Evolutionary conservation across 1,140 invertebrate genomes (phyloP).

Genomic region (Lerema accius): DNA sequence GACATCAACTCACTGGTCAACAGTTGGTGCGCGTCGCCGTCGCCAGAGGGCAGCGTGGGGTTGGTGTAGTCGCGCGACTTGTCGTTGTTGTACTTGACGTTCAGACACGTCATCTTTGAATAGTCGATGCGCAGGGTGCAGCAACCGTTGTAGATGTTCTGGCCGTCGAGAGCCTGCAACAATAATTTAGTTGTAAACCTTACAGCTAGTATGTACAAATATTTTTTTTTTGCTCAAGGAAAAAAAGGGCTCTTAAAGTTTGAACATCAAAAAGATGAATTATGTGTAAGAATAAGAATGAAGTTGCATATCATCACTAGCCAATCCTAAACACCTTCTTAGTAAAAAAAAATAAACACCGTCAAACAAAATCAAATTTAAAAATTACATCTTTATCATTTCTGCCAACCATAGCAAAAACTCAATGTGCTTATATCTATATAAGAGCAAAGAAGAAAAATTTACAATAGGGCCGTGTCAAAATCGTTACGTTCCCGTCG

Average conservation of each 20-base stretch:
- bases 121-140: conserved; percentile 99
- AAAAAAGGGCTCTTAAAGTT: no score
- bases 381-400: no score
- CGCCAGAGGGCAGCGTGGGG: conserved; percentile 97
- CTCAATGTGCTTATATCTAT: conserved; percentile 31
- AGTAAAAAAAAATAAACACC: no score
- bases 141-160: conserved; percentile 99
- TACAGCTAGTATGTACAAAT: no score
- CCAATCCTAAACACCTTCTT: no score
- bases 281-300: no score
- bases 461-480: conserved; percentile 63
- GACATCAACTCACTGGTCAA: conserved; percentile 86
- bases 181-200: conserved; percentile 44
- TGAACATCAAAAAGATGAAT: no score
- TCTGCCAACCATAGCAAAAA: no score
- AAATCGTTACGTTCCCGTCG: conserved; percentile 61
- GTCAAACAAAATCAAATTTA: no score
- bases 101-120: conserved; percentile 98
- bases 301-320: no score
- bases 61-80: conserved; percentile 99
- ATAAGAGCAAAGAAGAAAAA: conserved; percentile 49
- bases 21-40: conserved; percentile 87
- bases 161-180: conserved; percentile 94
- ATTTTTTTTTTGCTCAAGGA: no score
- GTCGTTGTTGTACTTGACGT: conserved; percentile 99